A percentile compares a stretch with the other conserved stretches of the same genome.
Evolutionary conservation across 2,113 vertebrate genomes (phyloP).

Genomic region (Grallaria varia): DNA sequence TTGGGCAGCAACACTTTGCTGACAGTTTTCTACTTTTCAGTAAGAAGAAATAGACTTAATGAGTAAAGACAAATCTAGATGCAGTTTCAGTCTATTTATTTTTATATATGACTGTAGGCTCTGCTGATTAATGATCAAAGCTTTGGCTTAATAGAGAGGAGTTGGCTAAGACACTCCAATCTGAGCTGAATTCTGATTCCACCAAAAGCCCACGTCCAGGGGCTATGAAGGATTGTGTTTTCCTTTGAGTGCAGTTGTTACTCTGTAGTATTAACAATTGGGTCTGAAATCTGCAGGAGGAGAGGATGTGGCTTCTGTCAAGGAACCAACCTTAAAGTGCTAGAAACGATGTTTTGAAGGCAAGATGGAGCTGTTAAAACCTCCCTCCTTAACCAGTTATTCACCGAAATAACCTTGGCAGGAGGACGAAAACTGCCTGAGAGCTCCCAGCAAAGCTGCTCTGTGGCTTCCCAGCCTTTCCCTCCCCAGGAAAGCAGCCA

Average conservation of each 20-base stretch:
- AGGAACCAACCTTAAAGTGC: neutral
- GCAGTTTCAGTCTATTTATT: neutral
- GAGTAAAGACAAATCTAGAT: neutral
- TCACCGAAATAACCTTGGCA: neutral
- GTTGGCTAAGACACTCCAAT: neutral
- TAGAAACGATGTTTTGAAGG: neutral
- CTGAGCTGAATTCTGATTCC: neutral
- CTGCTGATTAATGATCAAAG: neutral
- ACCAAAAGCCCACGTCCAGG: neutral
- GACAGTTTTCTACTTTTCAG: neutral
- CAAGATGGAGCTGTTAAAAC: neutral
- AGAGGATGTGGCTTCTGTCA: neutral
- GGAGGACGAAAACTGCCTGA: neutral
- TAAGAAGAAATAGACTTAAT: neutral
- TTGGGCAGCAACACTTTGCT: neutral
- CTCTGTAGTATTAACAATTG: neutral
- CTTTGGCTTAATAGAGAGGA: neutral
- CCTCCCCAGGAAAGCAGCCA: neutral
- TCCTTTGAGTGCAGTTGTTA: neutral
- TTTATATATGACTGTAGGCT: neutral
- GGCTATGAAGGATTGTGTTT: neutral
- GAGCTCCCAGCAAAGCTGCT: neutral
- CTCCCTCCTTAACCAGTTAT: neutral
- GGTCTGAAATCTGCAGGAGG: neutral
- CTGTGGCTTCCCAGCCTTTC: neutral